Conservation (phyloP, 2,888 invertebrate genomes). For the Drosophila anceps region DNA sequence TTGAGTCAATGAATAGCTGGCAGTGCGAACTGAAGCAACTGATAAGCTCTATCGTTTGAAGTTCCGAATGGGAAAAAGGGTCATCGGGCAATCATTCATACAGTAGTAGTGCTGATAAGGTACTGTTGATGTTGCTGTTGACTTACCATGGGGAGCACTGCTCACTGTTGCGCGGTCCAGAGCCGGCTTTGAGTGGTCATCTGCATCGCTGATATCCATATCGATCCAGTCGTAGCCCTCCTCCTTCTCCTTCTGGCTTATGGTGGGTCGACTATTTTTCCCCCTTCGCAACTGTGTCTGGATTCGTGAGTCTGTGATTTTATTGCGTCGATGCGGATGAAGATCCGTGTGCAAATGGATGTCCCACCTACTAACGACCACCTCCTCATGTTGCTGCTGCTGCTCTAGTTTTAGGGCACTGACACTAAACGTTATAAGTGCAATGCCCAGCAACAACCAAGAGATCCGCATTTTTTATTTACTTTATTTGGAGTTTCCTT, state of each 20-base stretch:
- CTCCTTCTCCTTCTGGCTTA: slow-evolving; percentile 39
- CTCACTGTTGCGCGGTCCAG: slow-evolving; percentile 29
- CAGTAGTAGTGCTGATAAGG: slow-evolving; percentile 39
- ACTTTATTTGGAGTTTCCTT: slow-evolving; percentile 16
- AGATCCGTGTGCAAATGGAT: slow-evolving; percentile 26
- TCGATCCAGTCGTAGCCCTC: slow-evolving; percentile 67
- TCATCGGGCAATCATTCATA: slow-evolving; percentile 24
- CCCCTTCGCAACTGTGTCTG: neutral
- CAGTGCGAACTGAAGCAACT: slow-evolving; percentile 18
- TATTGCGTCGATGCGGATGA: slow-evolving; percentile 21
- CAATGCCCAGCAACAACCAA: slow-evolving; percentile 37
- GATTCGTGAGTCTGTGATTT: slow-evolving; percentile 1
- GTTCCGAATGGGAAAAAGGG: slow-evolving; percentile 38
- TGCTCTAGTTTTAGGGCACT: slow-evolving; percentile 44
- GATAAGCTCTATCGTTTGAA: slow-evolving; percentile 51
- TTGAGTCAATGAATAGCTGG: slow-evolving; percentile 29
- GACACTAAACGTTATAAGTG: slow-evolving; percentile 36
- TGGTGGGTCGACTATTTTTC: slow-evolving; percentile 29
- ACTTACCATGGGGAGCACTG: slow-evolving; percentile 58
- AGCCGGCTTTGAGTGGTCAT: slow-evolving; percentile 28
- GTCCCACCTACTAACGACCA: slow-evolving; percentile 37
- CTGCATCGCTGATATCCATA: slow-evolving; percentile 50
- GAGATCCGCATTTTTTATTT: slow-evolving; percentile 39
- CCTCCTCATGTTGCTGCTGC: slow-evolving; percentile 45
- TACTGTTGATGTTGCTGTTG: neutral